phyloP scores from a whole-genome alignment of 2,888 invertebrate genomes.

The Pseudococcus viburni region DNA sequence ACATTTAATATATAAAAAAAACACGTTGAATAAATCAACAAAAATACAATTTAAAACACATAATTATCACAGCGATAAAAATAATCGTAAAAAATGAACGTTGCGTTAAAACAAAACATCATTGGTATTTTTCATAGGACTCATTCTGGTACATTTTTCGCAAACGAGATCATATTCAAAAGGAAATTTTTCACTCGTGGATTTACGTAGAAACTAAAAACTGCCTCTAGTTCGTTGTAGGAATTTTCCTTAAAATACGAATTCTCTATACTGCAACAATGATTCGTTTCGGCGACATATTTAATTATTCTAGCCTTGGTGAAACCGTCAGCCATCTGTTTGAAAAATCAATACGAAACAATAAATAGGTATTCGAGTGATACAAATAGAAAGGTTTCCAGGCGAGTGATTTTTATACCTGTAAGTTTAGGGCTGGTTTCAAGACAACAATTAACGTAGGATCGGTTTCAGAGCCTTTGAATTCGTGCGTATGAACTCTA shows the following conservation, averaged over 20 bases:
- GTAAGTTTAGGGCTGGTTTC: constrained; percentile 25
- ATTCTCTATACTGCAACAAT: constrained; percentile 49
- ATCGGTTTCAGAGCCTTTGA: constrained; percentile 26
- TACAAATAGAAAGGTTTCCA: background rate
- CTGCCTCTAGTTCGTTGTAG: background rate
- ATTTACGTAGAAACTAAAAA: constrained; percentile 68
- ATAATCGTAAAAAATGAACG: constrained; percentile 22
- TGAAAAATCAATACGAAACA: background rate
- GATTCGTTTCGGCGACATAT: constrained; percentile 60
- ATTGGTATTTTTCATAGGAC: constrained; percentile 1
- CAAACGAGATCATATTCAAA: constrained; percentile 73
- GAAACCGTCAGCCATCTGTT: constrained; percentile 58
- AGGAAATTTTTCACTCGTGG: constrained; percentile 74
- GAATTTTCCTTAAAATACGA: constrained; percentile 38
- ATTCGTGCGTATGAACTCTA: constrained; percentile 20
- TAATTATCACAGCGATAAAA: constrained; percentile 53
- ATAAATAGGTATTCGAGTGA: background rate
- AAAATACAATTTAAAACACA: constrained; percentile 26
- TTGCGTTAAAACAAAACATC: background rate
- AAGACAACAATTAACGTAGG: constrained; percentile 50
- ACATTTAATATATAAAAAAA: background rate
- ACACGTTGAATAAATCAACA: constrained; percentile 30
- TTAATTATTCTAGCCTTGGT: constrained; percentile 39
- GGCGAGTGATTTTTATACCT: background rate
- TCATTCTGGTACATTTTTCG: constrained; percentile 70